Percentiles rank a stretch among this genome's conserved stretches.
phyloP scores from a whole-genome alignment of 2,888 invertebrate genomes.

The Portevinia maculata region DNA sequence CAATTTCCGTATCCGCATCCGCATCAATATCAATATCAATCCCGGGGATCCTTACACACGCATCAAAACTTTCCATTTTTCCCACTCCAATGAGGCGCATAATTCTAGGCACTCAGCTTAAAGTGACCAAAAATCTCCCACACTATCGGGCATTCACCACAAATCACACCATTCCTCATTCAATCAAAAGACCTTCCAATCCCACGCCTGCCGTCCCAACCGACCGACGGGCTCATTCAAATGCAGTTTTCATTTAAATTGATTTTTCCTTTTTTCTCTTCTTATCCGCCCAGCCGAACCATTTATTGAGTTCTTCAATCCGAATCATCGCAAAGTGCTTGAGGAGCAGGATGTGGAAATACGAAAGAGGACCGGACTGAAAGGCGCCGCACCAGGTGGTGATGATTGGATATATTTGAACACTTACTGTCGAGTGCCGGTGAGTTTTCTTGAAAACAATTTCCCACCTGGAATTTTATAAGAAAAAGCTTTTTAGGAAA shows the following conservation, averaged over 20 bases:
- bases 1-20: slow-evolving; percentile 63
- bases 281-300: slow-evolving; percentile 82
- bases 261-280: slow-evolving; percentile 34
- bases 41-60: slow-evolving; percentile 31
- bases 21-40: slow-evolving; percentile 61
- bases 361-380: slow-evolving; percentile 85
- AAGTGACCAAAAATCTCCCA: slow-evolving; percentile 41
- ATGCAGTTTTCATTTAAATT: slow-evolving; percentile 64
- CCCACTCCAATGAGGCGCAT: not conserved
- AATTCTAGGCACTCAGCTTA: slow-evolving; percentile 33
- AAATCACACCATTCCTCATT: not conserved
- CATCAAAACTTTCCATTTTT: not conserved
- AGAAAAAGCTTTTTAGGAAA: slow-evolving; percentile 85
- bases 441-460: slow-evolving; percentile 81
- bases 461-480: slow-evolving; percentile 3
- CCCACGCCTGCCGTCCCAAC: not conserved
- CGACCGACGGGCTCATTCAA: slow-evolving; percentile 32
- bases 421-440: slow-evolving; percentile 93
- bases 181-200: not conserved
- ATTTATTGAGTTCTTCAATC: slow-evolving; percentile 90
- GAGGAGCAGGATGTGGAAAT: slow-evolving; percentile 87
- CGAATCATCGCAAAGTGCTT: slow-evolving; percentile 86
- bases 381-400: slow-evolving; percentile 88
- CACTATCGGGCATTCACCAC: no score
- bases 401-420: slow-evolving; percentile 94